Evolutionary conservation across 2,888 invertebrate genomes (phyloP).

Genomic region (Erebia aethiops): DNA sequence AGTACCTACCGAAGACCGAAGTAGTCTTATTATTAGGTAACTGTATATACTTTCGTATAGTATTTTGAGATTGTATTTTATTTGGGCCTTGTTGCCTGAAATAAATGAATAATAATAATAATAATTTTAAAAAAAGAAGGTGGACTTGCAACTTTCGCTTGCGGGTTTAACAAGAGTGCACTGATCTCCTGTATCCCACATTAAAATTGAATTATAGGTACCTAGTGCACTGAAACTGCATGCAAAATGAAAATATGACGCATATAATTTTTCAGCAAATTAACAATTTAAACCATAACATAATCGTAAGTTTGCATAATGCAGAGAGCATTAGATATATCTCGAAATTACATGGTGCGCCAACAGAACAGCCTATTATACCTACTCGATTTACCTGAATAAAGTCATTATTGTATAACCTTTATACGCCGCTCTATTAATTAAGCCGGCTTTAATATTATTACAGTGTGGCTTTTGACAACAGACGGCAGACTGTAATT

Average conservation of each 20-base stretch:
- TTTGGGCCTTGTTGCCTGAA: too few relatives aligned
- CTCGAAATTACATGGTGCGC: conserved; percentile 11
- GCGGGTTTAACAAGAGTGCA: too few relatives aligned
- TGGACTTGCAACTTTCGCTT: too few relatives aligned
- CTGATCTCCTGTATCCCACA: neutral
- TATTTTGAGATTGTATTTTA: too few relatives aligned
- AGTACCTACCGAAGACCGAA: too few relatives aligned
- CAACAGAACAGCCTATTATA: conserved; percentile 15
- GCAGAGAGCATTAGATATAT: conserved; percentile 8
- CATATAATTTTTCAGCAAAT: neutral
- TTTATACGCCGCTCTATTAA: conserved; percentile 27
- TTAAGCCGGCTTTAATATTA: conserved; percentile 20
- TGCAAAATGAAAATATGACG: neutral
- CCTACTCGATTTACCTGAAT: conserved; percentile 29
- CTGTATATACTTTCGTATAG: too few relatives aligned
- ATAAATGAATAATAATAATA: too few relatives aligned
- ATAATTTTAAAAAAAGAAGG: too few relatives aligned
- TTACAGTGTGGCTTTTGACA: conserved; percentile 18
- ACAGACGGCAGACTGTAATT: conserved; percentile 11
- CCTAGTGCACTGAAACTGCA: neutral
- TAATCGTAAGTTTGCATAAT: conserved; percentile 9
- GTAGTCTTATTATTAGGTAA: too few relatives aligned
- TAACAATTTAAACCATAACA: conserved; percentile 1
- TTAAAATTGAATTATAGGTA: too few relatives aligned
- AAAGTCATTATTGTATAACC: conserved; percentile 24